Base-by-base conservation (phyloP, 2,888 invertebrate genomes). In the Phasia obesa region DNA sequence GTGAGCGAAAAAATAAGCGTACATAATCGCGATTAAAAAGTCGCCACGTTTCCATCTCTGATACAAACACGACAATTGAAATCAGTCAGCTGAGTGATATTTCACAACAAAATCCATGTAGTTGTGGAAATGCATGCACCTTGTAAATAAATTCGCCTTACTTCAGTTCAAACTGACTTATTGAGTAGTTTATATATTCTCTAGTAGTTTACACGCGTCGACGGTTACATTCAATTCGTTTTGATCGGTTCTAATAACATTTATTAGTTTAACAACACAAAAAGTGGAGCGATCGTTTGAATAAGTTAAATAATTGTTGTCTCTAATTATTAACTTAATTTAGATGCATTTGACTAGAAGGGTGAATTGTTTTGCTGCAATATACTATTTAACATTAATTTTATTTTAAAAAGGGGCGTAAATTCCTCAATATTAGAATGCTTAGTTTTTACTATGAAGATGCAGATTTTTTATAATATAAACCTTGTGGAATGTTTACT, bases 151-250 rank as follows among this genome's bases (percentile, higher is more conserved):
- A 35, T 35, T 35, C 35, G 35, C 35, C 35, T 35, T 35, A 3
- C 35, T 81, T 85, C 81, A 85, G 85, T 85, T 83, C 42, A 59
- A 67, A 77, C 55, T 60, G 62, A 82, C 70, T 83, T 79, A 81
- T 84, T 81, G 77, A 81, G 77, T 73, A 83, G 84, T 83, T 35
- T 35, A 11, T 35, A 11, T 35, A 11, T 11, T 35, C 11, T 35
- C 11, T 11, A 11, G 9, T 35, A 35, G 35, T 35, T 81, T 62
- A 38, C 76, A 85, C 71, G 62, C 67, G 74, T 44, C 51, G 55
- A 17, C 78, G 51, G 21, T 47, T 71, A 19, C 4, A 21, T 35
- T 74, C 13, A 44, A 38, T 13, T 38, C 21, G 19, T 55, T 31
- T 9, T n/a, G n/a, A 23, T 47, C 65, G 51, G 35, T 23, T 4